These are phyloP conservation scores for Nephotettix cincticeps DNA, from an alignment of 1,140 invertebrate genomes.

Conservation along the genomic window DNA sequence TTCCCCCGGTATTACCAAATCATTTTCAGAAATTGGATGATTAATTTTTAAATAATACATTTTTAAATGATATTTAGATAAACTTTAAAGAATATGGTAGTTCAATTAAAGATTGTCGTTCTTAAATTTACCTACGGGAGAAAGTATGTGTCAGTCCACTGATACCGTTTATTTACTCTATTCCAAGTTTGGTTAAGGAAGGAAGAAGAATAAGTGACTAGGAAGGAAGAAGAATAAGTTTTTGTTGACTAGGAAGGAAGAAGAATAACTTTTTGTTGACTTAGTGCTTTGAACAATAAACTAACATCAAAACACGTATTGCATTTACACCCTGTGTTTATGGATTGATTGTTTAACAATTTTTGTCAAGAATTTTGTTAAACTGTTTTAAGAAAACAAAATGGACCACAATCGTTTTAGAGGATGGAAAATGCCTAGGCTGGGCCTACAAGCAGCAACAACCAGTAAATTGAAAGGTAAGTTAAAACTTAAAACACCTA, in stretches of 20 bases:
- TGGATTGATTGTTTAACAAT: background rate
- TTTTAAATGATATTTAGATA: too few relatives aligned
- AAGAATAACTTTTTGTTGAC: slow-evolving; percentile 5
- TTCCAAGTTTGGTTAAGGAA: background rate
- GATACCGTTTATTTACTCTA: too few relatives aligned
- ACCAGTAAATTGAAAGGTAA: background rate
- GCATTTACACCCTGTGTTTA: background rate
- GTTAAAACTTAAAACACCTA: too few relatives aligned
- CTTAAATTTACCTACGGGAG: too few relatives aligned
- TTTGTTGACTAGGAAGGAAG: too few relatives aligned
- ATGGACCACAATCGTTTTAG: slow-evolving; percentile 3
- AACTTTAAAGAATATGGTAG: too few relatives aligned
- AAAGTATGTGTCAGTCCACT: too few relatives aligned
- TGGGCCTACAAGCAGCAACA: background rate
- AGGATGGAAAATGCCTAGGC: slow-evolving; percentile 2
- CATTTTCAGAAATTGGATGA: too few relatives aligned
- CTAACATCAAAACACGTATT: slow-evolving; percentile 1
- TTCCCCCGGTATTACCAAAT: too few relatives aligned
- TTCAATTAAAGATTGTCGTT: too few relatives aligned
- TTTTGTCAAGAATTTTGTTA: background rate
- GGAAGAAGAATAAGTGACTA: slow-evolving; percentile 20
- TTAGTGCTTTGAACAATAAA: slow-evolving; percentile 2
- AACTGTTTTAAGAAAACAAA: background rate
- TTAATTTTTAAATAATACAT: too few relatives aligned
- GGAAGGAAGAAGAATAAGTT: too few relatives aligned